Evolutionary conservation across 2,797 vertebrate genomes (phyloP), one percentile per base, ranked within the genome.

Genomic region (Sebastes nivosus): DNA sequence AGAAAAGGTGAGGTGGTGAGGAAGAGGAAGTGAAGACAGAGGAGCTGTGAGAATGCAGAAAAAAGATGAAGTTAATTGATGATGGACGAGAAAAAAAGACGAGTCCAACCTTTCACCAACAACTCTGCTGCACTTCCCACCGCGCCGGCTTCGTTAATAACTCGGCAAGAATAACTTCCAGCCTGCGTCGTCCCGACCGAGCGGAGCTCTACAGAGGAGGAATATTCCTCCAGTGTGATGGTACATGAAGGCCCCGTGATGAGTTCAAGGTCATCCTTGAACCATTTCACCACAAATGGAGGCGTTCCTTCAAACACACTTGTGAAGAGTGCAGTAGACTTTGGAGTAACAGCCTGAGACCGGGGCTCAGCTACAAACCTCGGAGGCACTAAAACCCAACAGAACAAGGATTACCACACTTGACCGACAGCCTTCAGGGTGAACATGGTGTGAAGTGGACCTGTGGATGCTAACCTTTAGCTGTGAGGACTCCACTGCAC

Each of bases 281-380:
- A 97, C 98, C 98, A 99, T 90, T 97, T 98, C 83, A 98, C 93
- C 58, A 88, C 95, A 88, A 99, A 97, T 0, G 97, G 98, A 52
- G 96, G 95, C 1, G 97, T 98, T 95, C 98, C 98, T 94, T 97
- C 97, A 64, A 98, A 96, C 38, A 93, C 93, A 76, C 96, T 94
- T 89, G 96, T 97, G 94, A 99, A 98, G 87, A 96, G 94, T 78
- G 97, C 97, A 3, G 95, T 94, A 67, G 97, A 97, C 85, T 97
- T 96, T 78, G 96, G 97, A 82, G 96, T 68, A 65, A 96, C 96
- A 87, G 96, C 95, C 80, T 97, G 97, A 75, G 94, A 91, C 86
- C 96, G 91, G 30, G 96, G 97, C 92, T 96, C 97, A 91, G 93
- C 84, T 82, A 95, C 84, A 93, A 99, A 98, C 80, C 94, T 96